Percentiles rank a stretch among this genome's conserved stretches.
Evolutionary conservation across 2,113 vertebrate species (phyloP).

Genomic region (Gila orcuttii): DNA sequence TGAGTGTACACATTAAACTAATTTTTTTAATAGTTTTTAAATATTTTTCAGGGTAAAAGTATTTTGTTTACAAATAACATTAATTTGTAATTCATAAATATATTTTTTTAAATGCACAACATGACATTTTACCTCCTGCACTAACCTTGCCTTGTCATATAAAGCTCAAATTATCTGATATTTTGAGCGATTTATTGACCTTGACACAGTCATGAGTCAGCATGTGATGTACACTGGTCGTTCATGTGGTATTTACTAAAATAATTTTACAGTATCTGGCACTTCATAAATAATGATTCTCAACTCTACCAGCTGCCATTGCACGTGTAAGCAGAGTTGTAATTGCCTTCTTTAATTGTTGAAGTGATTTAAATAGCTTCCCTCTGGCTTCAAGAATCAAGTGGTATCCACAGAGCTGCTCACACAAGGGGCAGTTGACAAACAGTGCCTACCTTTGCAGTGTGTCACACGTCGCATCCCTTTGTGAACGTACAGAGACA

Average conservation of each 20-base stretch:
- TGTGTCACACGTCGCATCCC: slow-evolving; percentile 97
- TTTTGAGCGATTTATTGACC: not conserved
- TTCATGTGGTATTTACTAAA: too few species aligned
- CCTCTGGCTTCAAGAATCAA: slow-evolving; percentile 39
- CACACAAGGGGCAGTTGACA: slow-evolving; percentile 69
- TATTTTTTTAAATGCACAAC: not conserved
- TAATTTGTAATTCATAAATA: not conserved
- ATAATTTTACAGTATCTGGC: not conserved
- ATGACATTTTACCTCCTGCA: not conserved
- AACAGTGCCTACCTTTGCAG: slow-evolving; percentile 94
- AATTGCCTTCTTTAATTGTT: not conserved
- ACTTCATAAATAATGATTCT: not conserved
- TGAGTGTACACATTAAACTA: not conserved
- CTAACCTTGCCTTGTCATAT: not conserved
- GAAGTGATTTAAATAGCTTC: not conserved
- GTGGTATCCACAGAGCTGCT: slow-evolving; percentile 67
- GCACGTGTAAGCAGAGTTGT: not conserved
- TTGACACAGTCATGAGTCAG: not conserved
- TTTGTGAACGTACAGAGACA: slow-evolving; percentile 92
- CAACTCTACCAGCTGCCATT: not conserved
- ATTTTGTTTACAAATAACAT: not conserved
- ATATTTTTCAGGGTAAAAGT: too few species aligned
- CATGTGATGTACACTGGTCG: not conserved
- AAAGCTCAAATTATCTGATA: not conserved
- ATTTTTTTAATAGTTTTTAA: not conserved